Base-by-base conservation (phyloP, 2,888 invertebrate genomes). In the Meandrusa payeni region DNA sequence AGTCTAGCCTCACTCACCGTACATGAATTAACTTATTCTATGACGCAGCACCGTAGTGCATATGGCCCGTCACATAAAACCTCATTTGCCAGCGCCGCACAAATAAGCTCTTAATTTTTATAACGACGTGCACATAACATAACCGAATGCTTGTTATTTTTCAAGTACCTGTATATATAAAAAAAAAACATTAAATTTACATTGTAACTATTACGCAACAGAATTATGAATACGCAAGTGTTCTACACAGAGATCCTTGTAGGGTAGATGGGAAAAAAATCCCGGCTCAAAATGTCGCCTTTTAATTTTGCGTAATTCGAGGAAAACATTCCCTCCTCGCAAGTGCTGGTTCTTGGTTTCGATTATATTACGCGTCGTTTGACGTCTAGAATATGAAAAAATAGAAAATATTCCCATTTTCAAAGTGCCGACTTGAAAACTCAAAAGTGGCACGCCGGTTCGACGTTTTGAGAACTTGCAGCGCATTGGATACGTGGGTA, bases 401-500 rank as follows among this genome's bases (percentile, higher is more conserved):
- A 52, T 49, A 45, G 53, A 50, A 39, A 51, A 54, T 50, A 48
- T 41, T 23, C 47, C 41, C 50, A n/a, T n/a, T n/a, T n/a, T 50
- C 46, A 46, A 52, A 54, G 52, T 17, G 50, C 48, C 47, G 47
- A 57, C 56, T 57, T 61, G 64, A 65, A 58, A 62, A 50, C 47
- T 54, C 53, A 38, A 53, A 55, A 51, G 51, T 52, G 48, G 54
- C 59, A 55, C 50, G 54, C 55, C 36, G 37, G 27, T 42, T 40
- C 39, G 38, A 53, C 55, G 59, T 60, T 63, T 62, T 52, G 62
- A 64, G 62, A 61, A 64, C 59, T 59, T 55, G 57, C 54, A 46
- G 55, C 49, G 58, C 50, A 48, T 52, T n/a, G 15, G 52, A 43
- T 50, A 48, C 38, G 27, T 17, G 11, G 24, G 29, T 42, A 32